Conservation (phyloP, 1,140 invertebrate species). For the Melipona quadrifasciata region DNA sequence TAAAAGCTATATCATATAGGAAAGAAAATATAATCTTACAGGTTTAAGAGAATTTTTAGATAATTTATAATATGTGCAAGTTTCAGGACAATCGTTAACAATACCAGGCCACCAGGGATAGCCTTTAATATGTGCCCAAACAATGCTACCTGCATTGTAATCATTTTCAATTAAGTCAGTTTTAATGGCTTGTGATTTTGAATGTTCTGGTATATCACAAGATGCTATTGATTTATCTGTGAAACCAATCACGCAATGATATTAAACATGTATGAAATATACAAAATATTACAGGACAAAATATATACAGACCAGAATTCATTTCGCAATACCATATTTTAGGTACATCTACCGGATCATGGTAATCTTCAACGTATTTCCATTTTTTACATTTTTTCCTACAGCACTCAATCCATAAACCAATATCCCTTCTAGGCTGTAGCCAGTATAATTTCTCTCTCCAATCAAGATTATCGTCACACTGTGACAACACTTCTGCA, state of each 20-base stretch:
- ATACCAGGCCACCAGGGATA: constrained; percentile 90
- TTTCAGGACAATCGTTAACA: constrained; percentile 87
- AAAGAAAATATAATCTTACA: constrained; percentile 73
- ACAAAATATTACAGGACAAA: not conserved
- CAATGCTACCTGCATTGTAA: constrained; percentile 85
- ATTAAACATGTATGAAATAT: constrained; percentile 9
- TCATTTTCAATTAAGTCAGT: constrained; percentile 82
- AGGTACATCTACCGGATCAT: constrained; percentile 84
- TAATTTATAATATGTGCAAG: constrained; percentile 84
- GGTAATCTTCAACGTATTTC: constrained; percentile 82
- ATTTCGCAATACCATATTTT: constrained; percentile 85
- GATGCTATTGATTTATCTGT: constrained; percentile 80
- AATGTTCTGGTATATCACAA: constrained; percentile 81
- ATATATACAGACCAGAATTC: constrained; percentile 81
- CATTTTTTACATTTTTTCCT: constrained; percentile 83
- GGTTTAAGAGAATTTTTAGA: constrained; percentile 81
- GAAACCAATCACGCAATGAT: constrained; percentile 22
- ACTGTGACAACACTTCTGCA: not conserved
- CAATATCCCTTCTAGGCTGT: constrained; percentile 80
- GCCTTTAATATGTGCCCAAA: constrained; percentile 84
- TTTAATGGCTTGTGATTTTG: constrained; percentile 59
- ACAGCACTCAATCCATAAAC: constrained; percentile 84
- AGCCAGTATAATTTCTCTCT: constrained; percentile 74
- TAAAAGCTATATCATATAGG: constrained; percentile 22
- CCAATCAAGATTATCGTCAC: not conserved